Conservation (phyloP, 1,140 invertebrate species). For the Manduca sexta region DNA sequence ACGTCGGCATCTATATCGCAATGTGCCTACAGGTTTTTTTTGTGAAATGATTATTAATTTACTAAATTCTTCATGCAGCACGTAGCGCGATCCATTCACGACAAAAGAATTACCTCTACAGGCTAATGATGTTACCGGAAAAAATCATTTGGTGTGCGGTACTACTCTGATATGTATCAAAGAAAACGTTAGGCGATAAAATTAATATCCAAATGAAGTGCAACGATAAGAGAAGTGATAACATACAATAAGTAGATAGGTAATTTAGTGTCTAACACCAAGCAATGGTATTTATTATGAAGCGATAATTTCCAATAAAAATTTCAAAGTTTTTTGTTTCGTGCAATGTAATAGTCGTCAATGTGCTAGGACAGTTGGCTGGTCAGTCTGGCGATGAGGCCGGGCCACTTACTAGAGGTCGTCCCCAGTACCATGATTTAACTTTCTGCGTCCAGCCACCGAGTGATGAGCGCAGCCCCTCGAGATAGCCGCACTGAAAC, state of each 20-base stretch:
- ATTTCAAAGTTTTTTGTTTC: constrained; percentile 40
- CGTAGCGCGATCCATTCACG: constrained; percentile 37
- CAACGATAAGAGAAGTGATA: constrained; percentile 56
- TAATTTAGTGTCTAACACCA: constrained; percentile 51
- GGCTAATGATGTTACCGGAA: constrained; percentile 41
- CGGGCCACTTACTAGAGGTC: constrained; percentile 90
- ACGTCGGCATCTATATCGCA: too few species aligned
- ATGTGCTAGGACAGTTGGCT: constrained; percentile 65
- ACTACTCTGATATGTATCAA: constrained; percentile 32
- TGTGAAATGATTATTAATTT: constrained; percentile 13
- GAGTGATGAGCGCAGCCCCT: constrained; percentile 91
- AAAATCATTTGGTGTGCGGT: constrained; percentile 27
- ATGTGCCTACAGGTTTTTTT: not conserved
- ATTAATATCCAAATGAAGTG: constrained; percentile 61
- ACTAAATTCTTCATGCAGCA: constrained; percentile 48
- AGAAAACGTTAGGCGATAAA: constrained; percentile 32
- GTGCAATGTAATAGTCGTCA: constrained; percentile 66
- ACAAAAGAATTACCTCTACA: constrained; percentile 47
- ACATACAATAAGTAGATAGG: constrained; percentile 37
- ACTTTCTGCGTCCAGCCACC: constrained; percentile 94
- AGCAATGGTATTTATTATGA: constrained; percentile 54
- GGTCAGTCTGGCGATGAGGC: constrained; percentile 52
- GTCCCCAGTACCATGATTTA: constrained; percentile 96
- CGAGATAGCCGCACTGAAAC: constrained; percentile 90
- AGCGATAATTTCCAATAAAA: constrained; percentile 61